These are phyloP conservation scores for Selene dorsalis DNA, from an alignment of 2,797 vertebrate species.

Conservation along the genomic window DNA sequence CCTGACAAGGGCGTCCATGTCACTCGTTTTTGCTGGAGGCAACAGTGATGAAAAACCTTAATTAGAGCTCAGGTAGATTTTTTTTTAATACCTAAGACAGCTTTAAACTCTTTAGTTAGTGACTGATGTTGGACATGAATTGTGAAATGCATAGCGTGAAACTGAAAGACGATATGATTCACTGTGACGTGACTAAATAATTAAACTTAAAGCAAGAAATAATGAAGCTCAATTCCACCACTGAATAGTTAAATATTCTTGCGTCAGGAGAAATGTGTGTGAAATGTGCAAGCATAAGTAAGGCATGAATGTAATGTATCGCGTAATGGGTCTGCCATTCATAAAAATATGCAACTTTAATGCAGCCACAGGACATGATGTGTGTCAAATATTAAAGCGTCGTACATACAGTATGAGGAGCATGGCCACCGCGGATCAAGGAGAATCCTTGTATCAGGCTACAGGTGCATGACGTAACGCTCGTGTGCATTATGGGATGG, in stretches of 20 bases:
- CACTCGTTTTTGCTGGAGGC: slow-evolving; percentile 21
- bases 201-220: neutral
- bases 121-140: slow-evolving; percentile 2
- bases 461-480: neutral
- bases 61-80: slow-evolving; percentile 6
- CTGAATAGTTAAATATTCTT: neutral
- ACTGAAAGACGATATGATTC: neutral
- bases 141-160: neutral
- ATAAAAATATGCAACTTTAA: slow-evolving; percentile 18
- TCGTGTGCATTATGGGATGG: neutral
- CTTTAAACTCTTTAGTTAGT: neutral
- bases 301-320: neutral
- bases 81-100: neutral
- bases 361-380: neutral
- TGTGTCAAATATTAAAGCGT: neutral
- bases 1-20: slow-evolving; percentile 7
- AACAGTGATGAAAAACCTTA: slow-evolving; percentile 6
- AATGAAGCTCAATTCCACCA: neutral
- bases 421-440: neutral
- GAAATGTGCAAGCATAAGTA: no score
- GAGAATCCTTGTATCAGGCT: slow-evolving; percentile 9
- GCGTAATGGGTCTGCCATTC: neutral
- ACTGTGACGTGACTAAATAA: neutral
- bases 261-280: neutral
- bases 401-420: neutral